These are phyloP conservation scores for Holothuria glaberrima DNA, from an alignment of 35 echinoderm and acorn worm genomes.

Conservation along the genomic window DNA sequence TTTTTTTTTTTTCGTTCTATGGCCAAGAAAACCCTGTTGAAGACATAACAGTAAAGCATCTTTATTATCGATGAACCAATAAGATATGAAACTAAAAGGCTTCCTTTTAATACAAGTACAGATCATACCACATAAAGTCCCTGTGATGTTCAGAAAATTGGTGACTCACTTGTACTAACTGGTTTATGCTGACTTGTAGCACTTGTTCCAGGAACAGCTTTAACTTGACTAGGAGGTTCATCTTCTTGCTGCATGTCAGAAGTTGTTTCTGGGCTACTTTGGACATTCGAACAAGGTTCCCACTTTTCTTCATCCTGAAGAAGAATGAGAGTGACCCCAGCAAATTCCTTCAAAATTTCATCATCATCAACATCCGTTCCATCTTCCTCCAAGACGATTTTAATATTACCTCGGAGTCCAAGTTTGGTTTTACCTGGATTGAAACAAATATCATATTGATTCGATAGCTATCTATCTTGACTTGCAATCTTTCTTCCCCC, in stretches of 20 bases:
- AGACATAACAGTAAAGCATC: no score
- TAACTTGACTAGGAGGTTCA: neutral
- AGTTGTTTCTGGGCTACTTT: neutral
- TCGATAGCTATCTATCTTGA: neutral
- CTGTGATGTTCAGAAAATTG: neutral
- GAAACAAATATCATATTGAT: neutral
- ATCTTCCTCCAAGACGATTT: neutral
- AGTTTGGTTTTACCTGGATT: neutral
- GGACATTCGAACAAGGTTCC: neutral
- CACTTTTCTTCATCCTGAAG: neutral
- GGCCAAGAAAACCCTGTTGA: no score
- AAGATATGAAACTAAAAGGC: neutral
- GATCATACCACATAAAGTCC: neutral
- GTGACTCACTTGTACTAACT: neutral
- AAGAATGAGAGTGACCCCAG: neutral
- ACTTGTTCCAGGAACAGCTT: neutral
- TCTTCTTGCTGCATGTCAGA: neutral
- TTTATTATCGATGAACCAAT: neutral
- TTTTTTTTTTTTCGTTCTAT: no score
- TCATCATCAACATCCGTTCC: constrained; percentile 8
- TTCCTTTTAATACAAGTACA: neutral
- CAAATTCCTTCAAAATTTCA: neutral
- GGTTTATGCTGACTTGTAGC: neutral
- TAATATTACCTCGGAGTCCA: neutral
- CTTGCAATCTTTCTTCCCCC: neutral